Conservation (phyloP, 2,888 invertebrate species). For the Heliconius sara region DNA sequence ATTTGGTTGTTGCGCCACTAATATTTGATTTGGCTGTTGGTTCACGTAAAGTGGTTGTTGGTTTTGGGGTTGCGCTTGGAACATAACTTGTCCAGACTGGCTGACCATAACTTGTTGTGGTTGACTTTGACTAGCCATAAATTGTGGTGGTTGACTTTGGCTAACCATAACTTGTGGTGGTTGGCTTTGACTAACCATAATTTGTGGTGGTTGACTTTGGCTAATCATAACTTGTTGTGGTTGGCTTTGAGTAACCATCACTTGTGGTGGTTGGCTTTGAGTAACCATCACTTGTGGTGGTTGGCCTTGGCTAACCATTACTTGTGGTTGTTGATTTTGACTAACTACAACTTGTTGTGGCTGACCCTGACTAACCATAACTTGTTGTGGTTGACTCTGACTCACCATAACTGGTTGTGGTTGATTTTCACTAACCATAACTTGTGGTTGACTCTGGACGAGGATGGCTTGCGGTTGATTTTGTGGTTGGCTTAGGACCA, state of each 20-base stretch:
- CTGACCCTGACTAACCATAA: background rate
- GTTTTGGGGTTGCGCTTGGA: constrained; percentile 30
- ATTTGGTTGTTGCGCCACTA: constrained; percentile 29
- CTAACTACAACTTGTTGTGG: background rate
- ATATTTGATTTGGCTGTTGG: constrained; percentile 39
- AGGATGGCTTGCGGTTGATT: constrained; percentile 14
- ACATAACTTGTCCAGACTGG: constrained; percentile 23
- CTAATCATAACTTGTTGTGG: constrained; percentile 12
- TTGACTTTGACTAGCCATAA: constrained; percentile 26
- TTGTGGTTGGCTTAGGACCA: constrained; percentile 20
- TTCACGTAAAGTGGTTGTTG: constrained; percentile 26
- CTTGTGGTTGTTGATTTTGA: background rate
- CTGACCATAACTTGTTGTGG: constrained; percentile 27
- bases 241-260: constrained; percentile 5
- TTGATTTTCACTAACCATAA: background rate
- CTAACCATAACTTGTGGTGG: constrained; percentile 7
- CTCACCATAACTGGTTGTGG: background rate
- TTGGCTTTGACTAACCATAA: background rate
- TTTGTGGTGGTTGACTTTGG: constrained; percentile 7
- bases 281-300: background rate
- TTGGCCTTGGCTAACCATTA: background rate
- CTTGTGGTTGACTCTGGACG: constrained; percentile 18
- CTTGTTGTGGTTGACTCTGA: constrained; percentile 25
- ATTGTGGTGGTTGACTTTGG: constrained; percentile 22
- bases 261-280: constrained; percentile 19